Conservation (phyloP, 2,888 invertebrate species). For the Troides helena region DNA sequence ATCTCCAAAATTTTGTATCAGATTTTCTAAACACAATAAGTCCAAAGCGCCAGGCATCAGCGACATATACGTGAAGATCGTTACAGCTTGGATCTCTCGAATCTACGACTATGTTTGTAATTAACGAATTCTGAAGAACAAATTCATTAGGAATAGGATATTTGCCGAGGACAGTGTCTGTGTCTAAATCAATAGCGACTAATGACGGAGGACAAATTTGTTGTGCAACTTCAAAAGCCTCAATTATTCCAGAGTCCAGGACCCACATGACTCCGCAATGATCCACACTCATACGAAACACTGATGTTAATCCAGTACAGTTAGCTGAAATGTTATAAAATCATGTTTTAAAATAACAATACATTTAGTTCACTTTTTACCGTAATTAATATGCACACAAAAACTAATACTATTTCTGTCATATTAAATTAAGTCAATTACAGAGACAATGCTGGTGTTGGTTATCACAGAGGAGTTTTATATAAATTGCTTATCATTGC, state of each 20-base stretch:
- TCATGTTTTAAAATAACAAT: background rate
- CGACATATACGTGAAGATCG: conserved; percentile 83
- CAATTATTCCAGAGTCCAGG: conserved; percentile 88
- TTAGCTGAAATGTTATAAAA: conserved; percentile 52
- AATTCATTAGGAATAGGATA: conserved; percentile 84
- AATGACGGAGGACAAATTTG: conserved; percentile 87
- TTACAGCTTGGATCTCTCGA: conserved; percentile 81
- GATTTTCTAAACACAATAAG: conserved; percentile 82
- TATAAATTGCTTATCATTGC: background rate
- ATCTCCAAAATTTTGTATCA: conserved; percentile 82
- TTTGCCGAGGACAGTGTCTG: conserved; percentile 81
- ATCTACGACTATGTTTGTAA: conserved; percentile 85
- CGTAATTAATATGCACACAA: too few species aligned
- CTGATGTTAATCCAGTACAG: conserved; percentile 84
- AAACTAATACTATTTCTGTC: background rate
- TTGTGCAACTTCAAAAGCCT: conserved; percentile 82
- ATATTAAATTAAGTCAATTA: too few species aligned
- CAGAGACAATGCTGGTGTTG: too few species aligned
- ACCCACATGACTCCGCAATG: conserved; percentile 89
- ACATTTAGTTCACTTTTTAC: too few species aligned
- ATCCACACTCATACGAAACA: conserved; percentile 89
- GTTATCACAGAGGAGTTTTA: background rate
- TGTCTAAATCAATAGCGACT: conserved; percentile 84
- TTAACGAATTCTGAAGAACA: conserved; percentile 84
- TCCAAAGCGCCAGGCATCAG: conserved; percentile 85